Percentiles rank a stretch among this genome's conserved stretches.
Evolutionary conservation across 2,113 vertebrate genomes (phyloP).

Genomic region (Caracal caracal): DNA sequence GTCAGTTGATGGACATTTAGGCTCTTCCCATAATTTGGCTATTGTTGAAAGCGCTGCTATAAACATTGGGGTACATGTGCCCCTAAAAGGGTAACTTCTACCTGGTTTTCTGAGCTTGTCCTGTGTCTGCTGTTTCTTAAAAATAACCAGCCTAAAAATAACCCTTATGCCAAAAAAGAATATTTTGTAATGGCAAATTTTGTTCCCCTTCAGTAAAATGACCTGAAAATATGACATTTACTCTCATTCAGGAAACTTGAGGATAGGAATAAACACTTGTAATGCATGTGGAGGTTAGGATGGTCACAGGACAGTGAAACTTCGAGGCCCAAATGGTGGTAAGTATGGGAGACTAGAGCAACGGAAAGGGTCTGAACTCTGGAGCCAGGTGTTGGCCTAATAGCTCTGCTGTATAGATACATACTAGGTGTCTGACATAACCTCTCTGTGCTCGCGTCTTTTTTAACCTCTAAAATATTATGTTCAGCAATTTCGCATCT

Average conservation of each 20-base stretch:
- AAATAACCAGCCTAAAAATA: neutral
- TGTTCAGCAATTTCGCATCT: neutral
- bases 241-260: neutral
- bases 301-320: neutral
- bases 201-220: neutral
- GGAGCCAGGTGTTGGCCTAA: neutral
- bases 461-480: neutral
- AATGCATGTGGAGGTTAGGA: neutral
- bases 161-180: neutral
- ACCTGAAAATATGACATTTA: neutral
- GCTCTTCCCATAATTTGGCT: too few relatives aligned
- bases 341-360: neutral
- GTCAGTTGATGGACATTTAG: too few relatives aligned
- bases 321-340: neutral
- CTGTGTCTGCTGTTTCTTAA: neutral
- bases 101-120: neutral
- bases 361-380: neutral
- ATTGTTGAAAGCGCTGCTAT: too few relatives aligned
- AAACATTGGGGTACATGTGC: too few relatives aligned
- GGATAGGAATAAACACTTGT: neutral
- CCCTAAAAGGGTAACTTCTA: neutral
- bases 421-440: neutral
- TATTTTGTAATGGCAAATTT: neutral
- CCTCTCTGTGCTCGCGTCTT: neutral
- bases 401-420: neutral